Evolutionary conservation across 1,140 invertebrate species (phyloP).

Genomic region (Hyles euphorbiae): DNA sequence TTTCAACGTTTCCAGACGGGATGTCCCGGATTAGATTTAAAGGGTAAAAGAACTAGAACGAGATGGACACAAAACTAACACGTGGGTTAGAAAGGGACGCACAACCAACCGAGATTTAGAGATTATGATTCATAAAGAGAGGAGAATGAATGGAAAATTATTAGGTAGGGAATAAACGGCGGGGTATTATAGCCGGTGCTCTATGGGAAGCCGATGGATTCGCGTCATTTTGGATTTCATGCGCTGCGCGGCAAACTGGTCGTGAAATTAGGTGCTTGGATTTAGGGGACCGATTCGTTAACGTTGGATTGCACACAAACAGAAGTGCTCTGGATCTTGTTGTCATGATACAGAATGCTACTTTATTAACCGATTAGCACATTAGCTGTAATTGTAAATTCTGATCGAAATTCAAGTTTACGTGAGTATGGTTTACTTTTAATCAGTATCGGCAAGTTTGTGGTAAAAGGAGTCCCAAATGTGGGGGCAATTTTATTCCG

Average conservation of each 20-base stretch:
- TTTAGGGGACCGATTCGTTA: conserved; percentile 26
- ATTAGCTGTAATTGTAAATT: too few species aligned
- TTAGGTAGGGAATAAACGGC: conserved; percentile 38
- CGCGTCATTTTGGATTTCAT: conserved; percentile 39
- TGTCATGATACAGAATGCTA: too few species aligned
- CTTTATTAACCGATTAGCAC: too few species aligned
- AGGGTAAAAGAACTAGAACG: conserved; percentile 66
- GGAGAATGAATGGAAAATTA: conserved; percentile 75
- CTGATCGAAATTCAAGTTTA: too few species aligned
- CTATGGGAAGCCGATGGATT: conserved; percentile 40
- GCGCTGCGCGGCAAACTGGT: conserved; percentile 28
- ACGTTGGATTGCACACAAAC: neutral
- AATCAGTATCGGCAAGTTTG: too few species aligned
- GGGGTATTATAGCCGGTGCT: conserved; percentile 45
- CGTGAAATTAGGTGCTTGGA: conserved; percentile 36
- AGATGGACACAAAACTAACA: conserved; percentile 29
- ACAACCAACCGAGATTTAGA: conserved; percentile 66
- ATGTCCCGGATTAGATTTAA: conserved; percentile 72
- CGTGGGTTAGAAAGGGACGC: conserved; percentile 45
- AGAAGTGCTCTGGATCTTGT: too few species aligned
- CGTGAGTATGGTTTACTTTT: too few species aligned
- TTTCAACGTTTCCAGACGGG: conserved; percentile 52
- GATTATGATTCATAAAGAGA: conserved; percentile 76
- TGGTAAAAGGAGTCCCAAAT: too few species aligned
- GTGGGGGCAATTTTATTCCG: too few species aligned